These are phyloP conservation scores for Luehdorfia chinensis DNA, from an alignment of 1,140 invertebrate genomes.

Conservation along the genomic window DNA sequence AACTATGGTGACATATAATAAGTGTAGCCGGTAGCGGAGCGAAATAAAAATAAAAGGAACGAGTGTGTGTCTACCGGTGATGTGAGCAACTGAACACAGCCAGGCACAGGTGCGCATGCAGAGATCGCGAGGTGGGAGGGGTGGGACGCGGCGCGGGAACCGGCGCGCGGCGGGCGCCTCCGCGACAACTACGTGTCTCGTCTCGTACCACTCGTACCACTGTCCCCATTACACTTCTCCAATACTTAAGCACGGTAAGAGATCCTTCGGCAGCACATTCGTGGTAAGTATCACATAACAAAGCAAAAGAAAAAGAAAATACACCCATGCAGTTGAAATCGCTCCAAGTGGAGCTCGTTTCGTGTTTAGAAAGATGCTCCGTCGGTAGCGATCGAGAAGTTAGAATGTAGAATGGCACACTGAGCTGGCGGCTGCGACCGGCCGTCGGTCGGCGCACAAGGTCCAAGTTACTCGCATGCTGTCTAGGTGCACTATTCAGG, in stretches of 20 bases:
- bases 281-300: constrained; percentile 68
- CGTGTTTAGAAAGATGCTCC: constrained; percentile 44
- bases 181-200: constrained; percentile 35
- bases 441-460: constrained; percentile 31
- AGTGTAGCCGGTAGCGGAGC: constrained; percentile 73
- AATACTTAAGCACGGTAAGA: constrained; percentile 42
- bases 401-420: constrained; percentile 48
- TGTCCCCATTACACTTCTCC: constrained; percentile 46
- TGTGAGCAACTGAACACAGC: constrained; percentile 77
- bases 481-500: constrained; percentile 69
- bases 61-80: constrained; percentile 73
- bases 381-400: constrained; percentile 47
- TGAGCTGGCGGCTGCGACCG: constrained; percentile 37
- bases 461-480: constrained; percentile 47
- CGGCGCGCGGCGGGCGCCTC: constrained; percentile 45
- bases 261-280: constrained; percentile 65
- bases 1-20: constrained; percentile 63
- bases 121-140: constrained; percentile 65
- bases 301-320: constrained; percentile 76
- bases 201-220: constrained; percentile 36
- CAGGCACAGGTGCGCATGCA: constrained; percentile 76
- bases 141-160: constrained; percentile 53
- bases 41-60: constrained; percentile 71
- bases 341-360: constrained; percentile 55
- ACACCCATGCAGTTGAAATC: constrained; percentile 64